Base-by-base conservation (phyloP, 2,797 vertebrate species). In the Pseudocheirus occidentalis region DNA sequence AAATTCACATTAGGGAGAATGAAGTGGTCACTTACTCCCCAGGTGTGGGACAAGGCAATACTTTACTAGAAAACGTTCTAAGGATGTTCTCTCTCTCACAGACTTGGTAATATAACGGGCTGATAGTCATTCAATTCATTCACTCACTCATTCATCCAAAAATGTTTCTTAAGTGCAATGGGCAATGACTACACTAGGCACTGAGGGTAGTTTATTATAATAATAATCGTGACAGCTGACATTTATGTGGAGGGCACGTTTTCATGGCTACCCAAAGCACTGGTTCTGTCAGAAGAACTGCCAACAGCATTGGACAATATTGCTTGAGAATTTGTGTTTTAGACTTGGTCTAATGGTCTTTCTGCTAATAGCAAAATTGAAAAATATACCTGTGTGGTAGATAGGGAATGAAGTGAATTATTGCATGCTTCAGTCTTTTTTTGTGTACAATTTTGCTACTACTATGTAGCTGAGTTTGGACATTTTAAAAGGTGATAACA, bases 391-490 rank as follows among this genome's bases (percentile, higher is more conserved):
- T 10, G 40, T 50, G 16, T 1, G 57, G 34, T 1, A 53, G 31
- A 54, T 50, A 52, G 93, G 40, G 24, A 62, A 28, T 2, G 2
- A 55, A 73, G 66, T 40, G 18, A 73, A 27, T 12, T n/a, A n/a
- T 31, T 91, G 92, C 2, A 53, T 91, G 81, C 7, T 87, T 62
- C 24, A 54, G 14, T 29, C 4, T 2, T 11, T n/a, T 27, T 52
- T 46, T 57, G 29, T 34, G 62, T 50, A n/a, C n/a, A n/a, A n/a
- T 89, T 92, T 54, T 66, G 90, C 11, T 73, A 92, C 14, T 13
- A 92, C 29, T 81, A 96, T 28, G 93, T 28, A 91, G 21, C 6
- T 91, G n/a, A 56, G 31, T 91, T 97, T 95, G 90, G 56, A 96
- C 95, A 91, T 92, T 94, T 91, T 10, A 87, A 29, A 93, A 90